A percentile compares a stretch with the other conserved stretches of the same genome.
Conservation (phyloP, 2,888 invertebrate species). For the Drosophila birchii region DNA sequence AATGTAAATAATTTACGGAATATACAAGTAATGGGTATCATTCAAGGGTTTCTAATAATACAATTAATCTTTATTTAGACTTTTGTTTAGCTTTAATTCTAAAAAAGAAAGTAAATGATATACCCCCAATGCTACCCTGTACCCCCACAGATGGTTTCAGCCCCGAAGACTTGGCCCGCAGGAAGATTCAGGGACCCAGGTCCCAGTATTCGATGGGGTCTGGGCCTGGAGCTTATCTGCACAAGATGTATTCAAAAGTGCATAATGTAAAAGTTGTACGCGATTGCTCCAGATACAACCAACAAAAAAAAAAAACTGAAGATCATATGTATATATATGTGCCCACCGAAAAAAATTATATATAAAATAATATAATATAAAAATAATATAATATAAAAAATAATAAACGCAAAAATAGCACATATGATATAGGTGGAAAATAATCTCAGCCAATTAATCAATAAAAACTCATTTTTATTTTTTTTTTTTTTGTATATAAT, state of each 20-base stretch:
- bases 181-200: constrained; percentile 1
- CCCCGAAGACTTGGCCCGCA: constrained; percentile 6
- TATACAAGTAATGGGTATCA: too few species aligned
- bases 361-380: too few species aligned
- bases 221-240: constrained; percentile 57
- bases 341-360: not conserved
- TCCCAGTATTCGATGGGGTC: not conserved
- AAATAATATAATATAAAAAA: too few species aligned
- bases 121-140: constrained; percentile 6
- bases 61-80: rapidly evolving
- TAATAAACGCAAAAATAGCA: not conserved
- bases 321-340: not conserved
- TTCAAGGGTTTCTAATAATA: rapidly evolving
- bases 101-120: not conserved
- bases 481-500: too few species aligned
- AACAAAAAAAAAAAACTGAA: constrained; percentile 27
- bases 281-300: constrained; percentile 71
- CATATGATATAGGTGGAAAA: not conserved
- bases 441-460: too few species aligned
- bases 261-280: constrained; percentile 76
- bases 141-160: constrained; percentile 11
- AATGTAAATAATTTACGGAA: too few species aligned
- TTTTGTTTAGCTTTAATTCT: rapidly evolving
- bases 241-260: constrained; percentile 76
- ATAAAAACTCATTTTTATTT: too few species aligned